Evolutionary conservation across 2,888 invertebrate genomes (phyloP), one percentile per base, ranked within the genome.

Genomic region (Nipponacmea schrenckii): DNA sequence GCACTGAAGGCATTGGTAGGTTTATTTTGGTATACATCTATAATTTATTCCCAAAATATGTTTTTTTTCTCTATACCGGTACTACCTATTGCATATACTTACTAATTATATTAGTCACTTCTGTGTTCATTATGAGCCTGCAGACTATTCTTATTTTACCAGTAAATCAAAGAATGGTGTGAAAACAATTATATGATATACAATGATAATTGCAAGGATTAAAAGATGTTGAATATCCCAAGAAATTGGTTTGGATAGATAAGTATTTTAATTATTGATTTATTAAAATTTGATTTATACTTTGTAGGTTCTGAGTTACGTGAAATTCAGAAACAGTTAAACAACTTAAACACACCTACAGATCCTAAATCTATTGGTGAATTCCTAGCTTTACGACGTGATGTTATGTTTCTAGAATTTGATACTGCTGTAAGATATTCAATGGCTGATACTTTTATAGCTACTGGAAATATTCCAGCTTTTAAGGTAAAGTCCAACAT

Each of bases 381-480:
- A 56, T 82, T 89, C 71, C 82, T 89, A 74, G 76, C 76, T 7
- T 68, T 85, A 14, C 73, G 87, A 48, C 81, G 88, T 24, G 85
- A 88, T 67, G 86, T 88, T 71, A 87, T 88, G 85, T 87, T 88
- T 76, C 81, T 89, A 50, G 85, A 88, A 77, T 87, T 88, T 75
- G 89, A 89, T 71, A 82, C 84, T 7, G 86, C 87, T 20, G 85
- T 89, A 48, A 72, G 88, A 66, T 84, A 85, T 74, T 83, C 82
- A 62, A 86, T 89, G 82, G 78, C 83, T 1, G 86, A 88, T 72
- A 88, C 87, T 5, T 89, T 89, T 78, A 79, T 89, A 24, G 83
- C 86, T 0, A 86, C 86, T 1, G 85, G 85, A 62, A 89, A 89
- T 77, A 71, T 80, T 31, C 80, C 80, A n/a, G 88, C 88, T 14